These are phyloP conservation scores for Melanostigma gelatinosum DNA, from an alignment of 2,113 vertebrate species.

Conservation along the genomic window DNA sequence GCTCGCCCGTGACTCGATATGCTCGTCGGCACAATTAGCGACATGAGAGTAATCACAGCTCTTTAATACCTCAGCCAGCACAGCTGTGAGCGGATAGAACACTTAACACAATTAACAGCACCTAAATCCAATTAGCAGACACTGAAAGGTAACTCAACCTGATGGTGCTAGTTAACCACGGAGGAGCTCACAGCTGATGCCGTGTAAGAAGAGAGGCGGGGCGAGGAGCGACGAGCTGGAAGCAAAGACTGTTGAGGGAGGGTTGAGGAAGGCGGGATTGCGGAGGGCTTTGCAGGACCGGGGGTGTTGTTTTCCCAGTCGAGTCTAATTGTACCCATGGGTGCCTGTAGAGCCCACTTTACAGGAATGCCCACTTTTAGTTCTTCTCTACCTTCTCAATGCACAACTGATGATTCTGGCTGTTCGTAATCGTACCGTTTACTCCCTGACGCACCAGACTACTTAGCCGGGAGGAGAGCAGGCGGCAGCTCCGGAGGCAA, in stretches of 20 bases:
- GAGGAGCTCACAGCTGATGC: conserved; percentile 38
- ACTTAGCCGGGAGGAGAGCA: too few relatives aligned
- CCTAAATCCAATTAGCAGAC: conserved; percentile 72
- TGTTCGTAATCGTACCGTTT: too few relatives aligned
- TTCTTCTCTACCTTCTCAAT: too few relatives aligned
- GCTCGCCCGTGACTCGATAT: conserved; percentile 34
- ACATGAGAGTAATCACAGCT: conserved; percentile 65
- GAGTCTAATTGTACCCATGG: too few relatives aligned
- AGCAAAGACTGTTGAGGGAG: neutral
- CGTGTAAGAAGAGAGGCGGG: neutral
- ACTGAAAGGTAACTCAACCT: conserved; percentile 68
- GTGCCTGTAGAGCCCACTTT: too few relatives aligned
- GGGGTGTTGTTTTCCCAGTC: neutral
- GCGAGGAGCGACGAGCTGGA: neutral
- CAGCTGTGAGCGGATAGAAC: conserved; percentile 63
- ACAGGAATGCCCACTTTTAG: too few relatives aligned
- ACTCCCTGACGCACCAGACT: too few relatives aligned
- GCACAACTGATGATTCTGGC: too few relatives aligned
- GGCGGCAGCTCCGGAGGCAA: neutral
- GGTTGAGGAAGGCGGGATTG: too few relatives aligned
- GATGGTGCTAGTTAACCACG: conserved; percentile 62
- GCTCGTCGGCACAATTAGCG: conserved; percentile 67
- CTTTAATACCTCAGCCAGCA: conserved; percentile 49
- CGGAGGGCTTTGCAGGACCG: neutral
- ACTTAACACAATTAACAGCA: conserved; percentile 65